A percentile compares a stretch with the other conserved stretches of the same genome.
phyloP scores from a whole-genome alignment of 1,140 invertebrate species.

The Drosophila asahinai region DNA sequence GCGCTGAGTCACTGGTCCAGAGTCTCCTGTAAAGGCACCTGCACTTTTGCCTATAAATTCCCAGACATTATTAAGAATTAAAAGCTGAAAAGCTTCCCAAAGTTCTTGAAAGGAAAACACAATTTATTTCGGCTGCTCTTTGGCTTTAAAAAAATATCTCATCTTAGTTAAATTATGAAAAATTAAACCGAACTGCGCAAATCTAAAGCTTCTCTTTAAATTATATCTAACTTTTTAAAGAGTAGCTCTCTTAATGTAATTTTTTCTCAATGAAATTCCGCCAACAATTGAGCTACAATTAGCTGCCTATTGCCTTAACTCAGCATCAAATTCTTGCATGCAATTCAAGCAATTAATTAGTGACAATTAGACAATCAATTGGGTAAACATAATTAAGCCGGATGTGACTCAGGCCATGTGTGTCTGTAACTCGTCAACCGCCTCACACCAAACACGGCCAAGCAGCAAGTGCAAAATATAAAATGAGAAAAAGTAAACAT shows the following conservation, averaged over 20 bases:
- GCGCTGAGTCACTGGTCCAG: not conserved
- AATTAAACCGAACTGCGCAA: not conserved
- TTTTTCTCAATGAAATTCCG: not conserved
- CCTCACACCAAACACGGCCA: constrained; percentile 23
- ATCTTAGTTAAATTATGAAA: not conserved
- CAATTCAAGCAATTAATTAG: constrained; percentile 52
- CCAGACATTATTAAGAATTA: not conserved
- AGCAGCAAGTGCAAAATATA: constrained; percentile 2
- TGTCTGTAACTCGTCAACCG: constrained; percentile 11
- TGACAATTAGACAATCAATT: constrained; percentile 53
- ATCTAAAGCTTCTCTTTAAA: not conserved
- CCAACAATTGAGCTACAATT: constrained; percentile 26
- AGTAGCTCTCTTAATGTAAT: not conserved
- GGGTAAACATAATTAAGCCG: constrained; percentile 46
- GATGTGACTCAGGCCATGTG: constrained; percentile 36
- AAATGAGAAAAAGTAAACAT: constrained; percentile 30
- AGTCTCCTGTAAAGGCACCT: not conserved
- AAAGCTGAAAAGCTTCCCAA: no score
- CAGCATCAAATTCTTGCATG: constrained; percentile 35
- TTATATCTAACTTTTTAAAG: no score
- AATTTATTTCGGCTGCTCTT: not conserved
- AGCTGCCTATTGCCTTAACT: constrained; percentile 16
- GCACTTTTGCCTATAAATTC: not conserved
- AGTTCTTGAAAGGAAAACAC: no score
- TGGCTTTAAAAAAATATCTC: not conserved